A percentile compares a stretch with the other conserved stretches of the same genome.
These are phyloP conservation scores for Equus quagga DNA, from an alignment of 2,113 vertebrate genomes.

Conservation along the genomic window DNA sequence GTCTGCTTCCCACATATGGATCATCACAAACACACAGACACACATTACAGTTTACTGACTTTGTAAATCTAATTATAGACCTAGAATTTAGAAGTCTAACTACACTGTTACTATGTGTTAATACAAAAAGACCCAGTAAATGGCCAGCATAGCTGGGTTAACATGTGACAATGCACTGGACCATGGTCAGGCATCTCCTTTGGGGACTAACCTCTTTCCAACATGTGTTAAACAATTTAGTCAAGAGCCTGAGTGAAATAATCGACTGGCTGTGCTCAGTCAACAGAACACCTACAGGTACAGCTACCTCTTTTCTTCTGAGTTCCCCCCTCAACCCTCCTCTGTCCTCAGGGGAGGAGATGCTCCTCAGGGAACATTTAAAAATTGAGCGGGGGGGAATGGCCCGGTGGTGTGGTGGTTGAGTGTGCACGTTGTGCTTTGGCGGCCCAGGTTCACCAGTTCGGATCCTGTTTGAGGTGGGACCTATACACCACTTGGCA, in stretches of 20 bases:
- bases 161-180: background rate
- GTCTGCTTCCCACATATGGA: background rate
- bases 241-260: too few relatives aligned
- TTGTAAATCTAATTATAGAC: background rate
- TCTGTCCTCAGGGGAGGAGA: too few relatives aligned
- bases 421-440: too few relatives aligned
- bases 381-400: background rate
- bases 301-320: background rate
- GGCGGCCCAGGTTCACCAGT: too few relatives aligned
- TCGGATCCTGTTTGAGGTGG: too few relatives aligned
- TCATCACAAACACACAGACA: background rate
- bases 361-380: background rate
- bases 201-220: background rate
- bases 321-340: too few relatives aligned
- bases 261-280: fast-evolving
- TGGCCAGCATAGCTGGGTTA: background rate
- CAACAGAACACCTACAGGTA: background rate
- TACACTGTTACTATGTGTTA: background rate
- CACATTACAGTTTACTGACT: background rate
- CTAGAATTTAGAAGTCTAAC: background rate
- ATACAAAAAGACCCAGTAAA: background rate
- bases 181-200: fast-evolving
- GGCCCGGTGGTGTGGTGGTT: too few relatives aligned
- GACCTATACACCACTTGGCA: too few relatives aligned
- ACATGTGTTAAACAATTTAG: background rate